Evolutionary conservation across 2,888 invertebrate species (phyloP).

Genomic region (Phytoseiulus persimilis): DNA sequence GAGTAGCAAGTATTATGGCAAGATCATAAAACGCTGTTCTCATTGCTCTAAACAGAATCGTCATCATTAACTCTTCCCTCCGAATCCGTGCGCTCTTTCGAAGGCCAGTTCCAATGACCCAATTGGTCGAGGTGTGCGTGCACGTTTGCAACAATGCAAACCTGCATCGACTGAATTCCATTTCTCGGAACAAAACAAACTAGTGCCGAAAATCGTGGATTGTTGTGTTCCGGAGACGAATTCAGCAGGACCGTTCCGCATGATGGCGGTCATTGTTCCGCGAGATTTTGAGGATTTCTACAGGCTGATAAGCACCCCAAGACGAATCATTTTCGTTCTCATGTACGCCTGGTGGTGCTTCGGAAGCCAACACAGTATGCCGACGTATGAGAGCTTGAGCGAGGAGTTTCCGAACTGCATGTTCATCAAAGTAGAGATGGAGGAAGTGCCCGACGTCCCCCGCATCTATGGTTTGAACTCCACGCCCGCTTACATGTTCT

Average conservation of each 20-base stretch:
- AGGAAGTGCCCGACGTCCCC: background rate
- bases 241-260: background rate
- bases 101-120: too few relatives aligned
- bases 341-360: background rate
- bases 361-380: background rate
- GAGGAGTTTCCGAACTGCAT: background rate
- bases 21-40: background rate
- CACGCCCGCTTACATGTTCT: background rate
- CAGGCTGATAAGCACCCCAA: background rate
- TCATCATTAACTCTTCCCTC: too few relatives aligned
- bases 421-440: background rate
- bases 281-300: background rate
- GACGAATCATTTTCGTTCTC: background rate
- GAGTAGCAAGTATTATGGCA: constrained; percentile 5
- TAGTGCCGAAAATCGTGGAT: background rate
- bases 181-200: background rate
- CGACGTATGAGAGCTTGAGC: background rate
- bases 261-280: background rate
- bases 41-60: background rate
- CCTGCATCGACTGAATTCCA: background rate
- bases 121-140: background rate
- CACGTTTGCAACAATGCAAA: background rate
- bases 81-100: too few relatives aligned
- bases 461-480: background rate
- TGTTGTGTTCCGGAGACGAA: background rate